Percentiles rank a stretch among this genome's conserved stretches.
phyloP scores from a whole-genome alignment of 2,888 invertebrate species.

The Proisotoma minuta region DNA sequence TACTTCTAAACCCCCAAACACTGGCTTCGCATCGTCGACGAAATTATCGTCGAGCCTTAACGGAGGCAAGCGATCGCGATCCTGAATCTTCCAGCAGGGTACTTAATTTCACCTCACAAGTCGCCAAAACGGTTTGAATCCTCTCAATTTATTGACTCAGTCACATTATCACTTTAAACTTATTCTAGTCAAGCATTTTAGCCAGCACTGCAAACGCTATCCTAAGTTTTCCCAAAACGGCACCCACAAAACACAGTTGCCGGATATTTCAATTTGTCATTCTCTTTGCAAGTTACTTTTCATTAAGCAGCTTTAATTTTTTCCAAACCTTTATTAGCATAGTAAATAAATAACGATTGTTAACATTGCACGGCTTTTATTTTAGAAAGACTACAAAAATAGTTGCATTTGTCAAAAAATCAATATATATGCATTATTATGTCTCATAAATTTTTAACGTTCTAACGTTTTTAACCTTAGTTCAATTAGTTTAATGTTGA shows the following conservation, averaged over 20 bases:
- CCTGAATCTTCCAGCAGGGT: conserved; percentile 45
- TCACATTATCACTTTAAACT: not conserved
- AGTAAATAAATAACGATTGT: too few species aligned
- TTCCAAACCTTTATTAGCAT: too few species aligned
- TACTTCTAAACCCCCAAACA: conserved; percentile 77
- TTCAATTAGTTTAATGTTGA: too few species aligned
- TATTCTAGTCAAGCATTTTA: not conserved
- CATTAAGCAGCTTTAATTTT: too few species aligned
- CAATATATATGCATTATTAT: too few species aligned
- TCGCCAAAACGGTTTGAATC: conserved; percentile 48
- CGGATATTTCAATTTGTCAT: too few species aligned
- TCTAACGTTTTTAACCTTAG: too few species aligned
- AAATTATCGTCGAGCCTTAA: conserved; percentile 80
- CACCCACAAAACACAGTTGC: not conserved
- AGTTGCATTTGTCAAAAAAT: too few species aligned
- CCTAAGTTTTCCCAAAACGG: not conserved
- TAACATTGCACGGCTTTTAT: too few species aligned
- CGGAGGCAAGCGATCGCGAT: conserved; percentile 50
- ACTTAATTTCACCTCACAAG: conserved; percentile 46
- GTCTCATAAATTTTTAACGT: too few species aligned
- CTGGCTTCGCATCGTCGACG: conserved; percentile 82
- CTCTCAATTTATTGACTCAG: not conserved
- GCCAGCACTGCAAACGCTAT: not conserved
- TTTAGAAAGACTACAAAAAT: too few species aligned
- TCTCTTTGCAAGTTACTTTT: too few species aligned